Conservation (phyloP, 1,140 invertebrate species). For the Cepaea nemoralis region DNA sequence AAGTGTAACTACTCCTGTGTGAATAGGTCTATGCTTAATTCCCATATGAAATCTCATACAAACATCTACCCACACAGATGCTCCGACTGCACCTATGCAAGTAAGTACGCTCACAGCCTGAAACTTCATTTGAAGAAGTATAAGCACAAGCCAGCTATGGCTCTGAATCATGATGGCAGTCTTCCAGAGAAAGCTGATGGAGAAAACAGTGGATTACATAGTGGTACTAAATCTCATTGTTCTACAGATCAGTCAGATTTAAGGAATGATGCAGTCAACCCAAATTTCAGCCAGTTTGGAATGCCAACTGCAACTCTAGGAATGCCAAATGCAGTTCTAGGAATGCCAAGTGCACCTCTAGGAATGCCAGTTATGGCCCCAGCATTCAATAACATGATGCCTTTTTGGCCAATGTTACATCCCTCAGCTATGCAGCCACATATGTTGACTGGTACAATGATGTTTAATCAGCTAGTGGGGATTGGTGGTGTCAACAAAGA, state of each 20-base stretch:
- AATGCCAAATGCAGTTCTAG: not conserved
- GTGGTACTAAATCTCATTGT: conserved; percentile 64
- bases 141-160: conserved; percentile 78
- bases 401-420: conserved; percentile 64
- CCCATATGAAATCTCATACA: conserved; percentile 97
- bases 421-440: conserved; percentile 42
- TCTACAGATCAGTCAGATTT: conserved; percentile 67
- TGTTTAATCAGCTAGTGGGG: not conserved
- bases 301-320: conserved; percentile 41
- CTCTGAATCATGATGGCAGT: conserved; percentile 70
- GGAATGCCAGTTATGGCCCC: conserved; percentile 43
- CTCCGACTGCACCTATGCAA: conserved; percentile 93
- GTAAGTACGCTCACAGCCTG: conserved; percentile 97
- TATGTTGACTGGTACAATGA: conserved; percentile 15
- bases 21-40: conserved; percentile 99
- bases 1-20: conserved; percentile 84
- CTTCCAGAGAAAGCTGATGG: conserved; percentile 65
- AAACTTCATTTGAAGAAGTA: conserved; percentile 96
- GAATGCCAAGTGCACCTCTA: conserved; percentile 37
- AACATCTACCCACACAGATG: conserved; percentile 97
- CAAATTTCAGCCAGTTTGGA: not conserved
- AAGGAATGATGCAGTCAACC: conserved; percentile 58
- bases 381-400: conserved; percentile 43
- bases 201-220: conserved; percentile 61
- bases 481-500: not conserved